Base-by-base conservation (phyloP, 2,113 vertebrate genomes). In the Salvelinus fontinalis region DNA sequence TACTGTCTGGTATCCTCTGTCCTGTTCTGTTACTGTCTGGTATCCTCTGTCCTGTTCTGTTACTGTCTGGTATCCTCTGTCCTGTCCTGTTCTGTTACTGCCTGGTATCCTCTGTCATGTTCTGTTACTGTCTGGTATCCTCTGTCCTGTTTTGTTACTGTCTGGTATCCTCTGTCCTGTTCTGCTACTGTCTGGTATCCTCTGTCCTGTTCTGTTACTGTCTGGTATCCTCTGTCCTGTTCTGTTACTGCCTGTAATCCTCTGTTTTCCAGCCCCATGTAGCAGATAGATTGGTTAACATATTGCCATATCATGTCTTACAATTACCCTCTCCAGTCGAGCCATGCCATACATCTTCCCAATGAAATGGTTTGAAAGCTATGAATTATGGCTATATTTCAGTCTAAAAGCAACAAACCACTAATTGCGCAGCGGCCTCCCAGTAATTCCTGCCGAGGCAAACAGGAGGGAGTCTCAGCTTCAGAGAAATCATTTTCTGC, bases 341-440 rank as follows among this genome's bases (percentile, higher is more conserved):
- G 83, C 90, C 87, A 84, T 84, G 81, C 90, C 89, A 93, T 94
- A 91, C 83, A 91, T 94, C 92, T 94, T 92, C 91, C 86, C 90
- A 89, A 89, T 91, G 85, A 91, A 92, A 75, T 81, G 85, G 81
- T 83, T 91, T 93, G 90, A 94, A 92, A 93, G 91, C 92, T 91
- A 94, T 95, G 85, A 95, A 92, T 93, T 92, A 91, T 94, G 92
- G 89, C 92, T 91, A 93, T 93, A 94, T 94, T 94, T 94, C 90
- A 93, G 92, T 93, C 91, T 93, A 90, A 91, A 92, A 94, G 93
- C 92, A 93, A 92, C 93, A 95, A 92, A 90, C 92, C 91, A 89
- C 90, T 95, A 91, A 94, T 94, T 95, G 94, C 92, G 80, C 91
- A 76, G 89, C 93, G 93, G 92, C 92, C 94, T 94, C 88, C 84